Evolutionary conservation across 30 jellyfish, hydroid and myxozoan genomes (phyloP), one percentile per base, ranked within the genome.

Genomic region (Morbakka virulenta): DNA sequence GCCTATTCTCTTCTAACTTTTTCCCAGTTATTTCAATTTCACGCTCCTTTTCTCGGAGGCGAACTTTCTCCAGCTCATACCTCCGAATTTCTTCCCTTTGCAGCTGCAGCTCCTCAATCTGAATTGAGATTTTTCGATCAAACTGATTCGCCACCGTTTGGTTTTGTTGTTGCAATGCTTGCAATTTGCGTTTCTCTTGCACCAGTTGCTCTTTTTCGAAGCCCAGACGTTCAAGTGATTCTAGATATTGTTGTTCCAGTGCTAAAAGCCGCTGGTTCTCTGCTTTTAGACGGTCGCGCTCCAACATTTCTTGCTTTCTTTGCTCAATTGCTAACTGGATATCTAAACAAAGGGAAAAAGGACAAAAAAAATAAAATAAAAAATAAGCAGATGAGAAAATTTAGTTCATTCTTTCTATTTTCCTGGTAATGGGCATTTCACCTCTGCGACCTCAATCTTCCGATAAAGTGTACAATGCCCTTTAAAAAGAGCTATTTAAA

Each of bases 281-380:
- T 3, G 99, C 95, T 17, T 79, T 91, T 32, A 93, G 80, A 21
- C 74, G 65, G 48, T 93, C 97, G 67, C 83, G 82, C 74, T 93
- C 99, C 64, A 84, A 96, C 89, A 87, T 86, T 53, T 93, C 99
- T 34, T 74, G 86, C 36, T 93, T 85, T 28, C 99, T 91, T 47
- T 93, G 99, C 68, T 93, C 99, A 35, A 93, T 85, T 17, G 99
- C 96, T 52, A 93, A 76, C 69, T 93, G 96, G 25, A 93, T 87
- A 61, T 93, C 99, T 93, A 41, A 0, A 77, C 74, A 69, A 77
- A 29, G 36, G 30, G 22, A 78, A 73, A 62, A n/a, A 32, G 3
- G 12, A 22, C 23, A n/a, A n/a, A n/a, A n/a, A n/a, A n/a, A n/a
- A n/a, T n/a, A n/a, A n/a, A n/a, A n/a, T n/a, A n/a, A n/a, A n/a